A percentile compares a stretch with the other conserved stretches of the same genome.
These are phyloP conservation scores for Euthynnus affinis DNA, from an alignment of 2,797 vertebrate species.

Conservation along the genomic window DNA sequence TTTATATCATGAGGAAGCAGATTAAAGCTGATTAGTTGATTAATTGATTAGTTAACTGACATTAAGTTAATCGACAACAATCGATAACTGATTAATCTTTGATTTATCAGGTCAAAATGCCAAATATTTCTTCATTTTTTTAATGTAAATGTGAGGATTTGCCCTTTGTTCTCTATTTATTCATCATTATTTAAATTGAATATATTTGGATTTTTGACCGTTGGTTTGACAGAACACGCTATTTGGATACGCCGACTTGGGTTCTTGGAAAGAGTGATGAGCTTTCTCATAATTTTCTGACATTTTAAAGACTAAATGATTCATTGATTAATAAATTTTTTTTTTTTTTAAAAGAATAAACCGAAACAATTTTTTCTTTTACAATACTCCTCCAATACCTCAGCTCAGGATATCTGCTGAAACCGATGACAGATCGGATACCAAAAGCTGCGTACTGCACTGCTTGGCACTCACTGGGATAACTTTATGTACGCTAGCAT, in stretches of 20 bases:
- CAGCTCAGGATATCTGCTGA: background rate
- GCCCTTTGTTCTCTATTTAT: background rate
- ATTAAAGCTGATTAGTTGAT: background rate
- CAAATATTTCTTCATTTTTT: background rate
- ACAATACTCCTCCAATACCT: too few relatives aligned
- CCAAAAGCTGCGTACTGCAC: too few relatives aligned
- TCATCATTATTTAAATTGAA: conserved; percentile 3
- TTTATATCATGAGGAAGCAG: background rate
- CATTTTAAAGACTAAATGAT: too few relatives aligned
- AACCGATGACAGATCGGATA: background rate
- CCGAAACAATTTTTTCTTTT: background rate
- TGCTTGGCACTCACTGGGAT: background rate
- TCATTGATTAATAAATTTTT: too few relatives aligned
- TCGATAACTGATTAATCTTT: background rate
- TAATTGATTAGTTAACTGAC: background rate
- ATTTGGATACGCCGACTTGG: background rate
- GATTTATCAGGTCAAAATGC: background rate
- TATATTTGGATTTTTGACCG: background rate
- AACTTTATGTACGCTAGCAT: background rate
- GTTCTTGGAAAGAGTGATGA: background rate
- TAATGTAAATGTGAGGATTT: background rate
- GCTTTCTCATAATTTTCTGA: too few relatives aligned
- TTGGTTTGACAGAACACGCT: background rate
- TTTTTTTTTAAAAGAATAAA: background rate
- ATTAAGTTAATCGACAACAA: background rate